Base-by-base conservation (phyloP, 1,140 invertebrate genomes). In the Hyphantria cunea region DNA sequence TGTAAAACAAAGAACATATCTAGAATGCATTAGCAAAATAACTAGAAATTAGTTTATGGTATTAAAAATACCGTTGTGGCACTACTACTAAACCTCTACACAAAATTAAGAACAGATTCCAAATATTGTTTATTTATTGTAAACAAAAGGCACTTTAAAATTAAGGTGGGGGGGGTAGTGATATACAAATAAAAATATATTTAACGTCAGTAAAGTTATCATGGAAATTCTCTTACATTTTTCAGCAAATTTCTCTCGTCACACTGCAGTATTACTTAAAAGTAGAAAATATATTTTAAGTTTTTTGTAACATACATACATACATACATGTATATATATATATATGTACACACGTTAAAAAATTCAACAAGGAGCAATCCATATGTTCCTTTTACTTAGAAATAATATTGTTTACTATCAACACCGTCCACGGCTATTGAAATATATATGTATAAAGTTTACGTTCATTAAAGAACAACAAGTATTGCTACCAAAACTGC, bases 181-280 rank as follows among this genome's bases (percentile, higher is more conserved):
- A 66, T 70, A 68, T 34, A 67, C 63, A 44, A 64, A 60, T 60
- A 53, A 44, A 59, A 59, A 59, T 65, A 65, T 50, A 65, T 59
- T 41, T 12, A 60, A 60, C 34, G 56, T 60, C 56, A 60, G 48
- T 44, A 72, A 74, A 52, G 65, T 70, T 73, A 82, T 76, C 80
- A 78, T 80, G 72, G 64, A 76, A 82, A 77, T 72, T 73, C 74
- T 55, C 48, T 67, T 72, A 72, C 55, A 53, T 72, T 53, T 59
- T 70, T 75, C 66, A 66, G 80, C 70, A 79, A 77, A 74, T 79
- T 80, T 88, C 85, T 88, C 84, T 86, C 85, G 83, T 88, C 81
- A 87, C 85, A 88, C 81, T 78, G 76, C 72, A 80, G 81, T 86
- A 88, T 78, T 80, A 76, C 84, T 89, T 86, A 89, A 74, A 78